Evolutionary conservation across 2,113 vertebrate genomes (phyloP).

Genomic region (Nipponia nippon): DNA sequence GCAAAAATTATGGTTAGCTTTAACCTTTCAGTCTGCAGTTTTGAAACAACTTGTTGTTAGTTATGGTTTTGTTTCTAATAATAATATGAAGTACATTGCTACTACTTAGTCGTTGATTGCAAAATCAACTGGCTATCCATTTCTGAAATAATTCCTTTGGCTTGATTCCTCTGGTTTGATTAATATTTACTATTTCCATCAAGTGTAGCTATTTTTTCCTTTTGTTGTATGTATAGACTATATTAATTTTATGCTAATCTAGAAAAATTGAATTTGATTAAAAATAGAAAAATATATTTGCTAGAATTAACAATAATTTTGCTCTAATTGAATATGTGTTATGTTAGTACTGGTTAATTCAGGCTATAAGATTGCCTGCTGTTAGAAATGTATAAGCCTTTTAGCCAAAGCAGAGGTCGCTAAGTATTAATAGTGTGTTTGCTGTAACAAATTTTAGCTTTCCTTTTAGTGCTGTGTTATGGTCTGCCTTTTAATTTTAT

Average conservation of each 20-base stretch:
- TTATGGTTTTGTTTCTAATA: conserved; percentile 55
- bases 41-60: conserved; percentile 47
- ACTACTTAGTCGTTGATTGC: conserved; percentile 37
- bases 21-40: conserved; percentile 51
- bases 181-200: conserved; percentile 36
- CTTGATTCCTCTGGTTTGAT: conserved; percentile 5
- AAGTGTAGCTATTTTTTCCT: conserved; percentile 13
- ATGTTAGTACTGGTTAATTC: neutral
- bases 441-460: conserved; percentile 21
- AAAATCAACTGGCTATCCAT: conserved; percentile 35
- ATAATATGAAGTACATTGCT: conserved; percentile 24
- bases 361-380: neutral
- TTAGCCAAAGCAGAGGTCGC: neutral
- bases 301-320: conserved; percentile 2
- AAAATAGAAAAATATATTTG: neutral
- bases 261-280: neutral
- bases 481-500: neutral
- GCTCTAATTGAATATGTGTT: neutral
- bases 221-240: neutral
- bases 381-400: neutral
- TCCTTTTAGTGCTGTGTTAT: neutral
- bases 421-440: neutral
- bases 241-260: conserved; percentile 27
- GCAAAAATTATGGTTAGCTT: conserved; percentile 40
- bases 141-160: conserved; percentile 34